Conservation (phyloP, 2,797 vertebrate genomes). For the Syncerus caffer region DNA sequence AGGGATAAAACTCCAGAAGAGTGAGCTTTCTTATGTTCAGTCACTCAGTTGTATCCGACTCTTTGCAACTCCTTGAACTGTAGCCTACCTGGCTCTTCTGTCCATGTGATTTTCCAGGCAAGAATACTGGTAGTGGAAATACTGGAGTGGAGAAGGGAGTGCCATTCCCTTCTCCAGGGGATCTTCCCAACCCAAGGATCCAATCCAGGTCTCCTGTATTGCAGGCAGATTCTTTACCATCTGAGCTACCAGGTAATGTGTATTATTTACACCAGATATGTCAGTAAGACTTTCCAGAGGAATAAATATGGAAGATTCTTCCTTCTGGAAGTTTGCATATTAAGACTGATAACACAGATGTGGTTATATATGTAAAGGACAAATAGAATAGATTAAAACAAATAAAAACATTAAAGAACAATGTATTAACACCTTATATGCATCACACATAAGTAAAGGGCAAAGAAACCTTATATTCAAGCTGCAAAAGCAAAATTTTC, state of each 20-base stretch:
- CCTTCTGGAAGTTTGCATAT: background rate
- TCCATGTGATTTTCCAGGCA: background rate
- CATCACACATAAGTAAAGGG: background rate
- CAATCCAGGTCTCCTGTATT: background rate
- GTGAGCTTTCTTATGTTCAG: background rate
- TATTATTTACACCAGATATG: background rate
- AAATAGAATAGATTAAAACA: background rate
- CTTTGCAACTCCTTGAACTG: background rate
- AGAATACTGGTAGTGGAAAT: background rate
- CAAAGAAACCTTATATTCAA: background rate
- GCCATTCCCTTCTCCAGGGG: background rate
- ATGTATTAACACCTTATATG: background rate
- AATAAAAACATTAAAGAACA: background rate
- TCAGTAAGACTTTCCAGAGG: conserved; percentile 19
- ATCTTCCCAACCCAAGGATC: background rate
- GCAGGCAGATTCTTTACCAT: background rate
- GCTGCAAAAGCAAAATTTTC: background rate
- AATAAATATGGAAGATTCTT: background rate
- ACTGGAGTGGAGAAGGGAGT: background rate
- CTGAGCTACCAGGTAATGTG: background rate
- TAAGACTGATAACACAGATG: background rate
- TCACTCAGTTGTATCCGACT: background rate
- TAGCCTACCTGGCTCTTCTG: background rate
- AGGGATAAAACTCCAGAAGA: background rate
- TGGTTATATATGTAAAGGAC: background rate